A percentile compares a stretch with the other conserved stretches of the same genome.
Evolutionary conservation across 2,113 vertebrate species (phyloP).

Genomic region (Lathamus discolor): DNA sequence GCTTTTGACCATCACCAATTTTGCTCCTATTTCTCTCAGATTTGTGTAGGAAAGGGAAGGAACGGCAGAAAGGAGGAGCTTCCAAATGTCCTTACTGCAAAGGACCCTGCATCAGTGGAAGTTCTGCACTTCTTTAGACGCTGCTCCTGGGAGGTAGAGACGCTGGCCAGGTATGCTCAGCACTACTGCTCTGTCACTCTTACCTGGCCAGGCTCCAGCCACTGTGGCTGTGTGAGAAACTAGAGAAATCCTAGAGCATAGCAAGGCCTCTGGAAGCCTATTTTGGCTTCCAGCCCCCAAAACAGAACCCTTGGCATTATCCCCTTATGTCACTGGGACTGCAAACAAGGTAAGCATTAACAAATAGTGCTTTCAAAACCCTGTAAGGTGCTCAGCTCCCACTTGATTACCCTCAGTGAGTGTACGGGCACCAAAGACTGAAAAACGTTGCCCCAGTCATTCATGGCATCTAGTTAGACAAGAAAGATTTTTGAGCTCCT

Average conservation of each 20-base stretch:
- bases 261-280: not conserved
- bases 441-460: not conserved
- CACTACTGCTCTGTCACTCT: not conserved
- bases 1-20: not conserved
- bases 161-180: rapidly evolving
- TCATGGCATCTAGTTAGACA: not conserved
- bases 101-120: not conserved
- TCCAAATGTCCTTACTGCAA: not conserved
- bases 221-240: not conserved
- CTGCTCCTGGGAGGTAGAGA: not conserved
- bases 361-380: not conserved
- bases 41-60: not conserved
- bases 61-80: not conserved
- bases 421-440: not conserved
- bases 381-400: not conserved
- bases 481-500: not conserved
- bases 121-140: not conserved
- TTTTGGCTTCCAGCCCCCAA: not conserved
- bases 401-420: not conserved
- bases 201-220: not conserved
- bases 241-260: not conserved
- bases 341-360: not conserved
- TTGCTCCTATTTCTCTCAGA: not conserved
- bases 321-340: not conserved
- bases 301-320: not conserved